Base-by-base conservation (phyloP, 2,888 invertebrate genomes). In the Dasysyrphus albostriatus region DNA sequence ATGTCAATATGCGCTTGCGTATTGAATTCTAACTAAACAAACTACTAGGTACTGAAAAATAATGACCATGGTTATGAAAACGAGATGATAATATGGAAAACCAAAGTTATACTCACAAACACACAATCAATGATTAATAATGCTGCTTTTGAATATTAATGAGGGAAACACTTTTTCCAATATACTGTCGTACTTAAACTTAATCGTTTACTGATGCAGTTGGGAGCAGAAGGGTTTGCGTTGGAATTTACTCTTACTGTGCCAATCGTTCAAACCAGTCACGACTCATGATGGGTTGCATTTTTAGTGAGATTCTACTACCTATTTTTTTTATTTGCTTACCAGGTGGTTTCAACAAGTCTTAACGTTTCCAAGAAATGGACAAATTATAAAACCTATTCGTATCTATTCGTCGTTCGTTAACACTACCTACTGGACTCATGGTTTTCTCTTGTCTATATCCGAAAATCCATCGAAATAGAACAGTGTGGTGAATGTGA, bases 91-190 rank as follows among this genome's bases (percentile, higher is more conserved):
- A 54, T 39, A 37, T 69, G 39, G 19, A 54, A 69, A 54, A 54
- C n/a, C 51, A 24, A 54, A 67, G 47, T 19, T 42, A 34, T 44
- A 5, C n/a, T 14, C 42, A 59, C 19, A 61, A 14, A 14, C 14
- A 61, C 12, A 24, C 16, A 16, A 42, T 24, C 1, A 37, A 24
- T 47, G n/a, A 34, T 16, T 54, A n/a, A n/a, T 24, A 54, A 29
- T 54, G 39, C 39, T 61, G 14, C 39, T 54, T 54, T 0, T 69
- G 51, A 69, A 54, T 69, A 69, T 54, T 37, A 67, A 69, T 51
- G 42, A 51, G 19, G 37, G 19, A 39, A 37, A n/a, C 14, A 49
- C 7, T 16, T 24, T 16, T 24, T 14, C 5, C 14, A 54, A n/a
- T 54, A 16, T 47, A 61, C 39, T 24, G 19, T 24, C 14, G 34